Conservation (phyloP, 2,888 invertebrate genomes). For the Zelleria hepariella region DNA sequence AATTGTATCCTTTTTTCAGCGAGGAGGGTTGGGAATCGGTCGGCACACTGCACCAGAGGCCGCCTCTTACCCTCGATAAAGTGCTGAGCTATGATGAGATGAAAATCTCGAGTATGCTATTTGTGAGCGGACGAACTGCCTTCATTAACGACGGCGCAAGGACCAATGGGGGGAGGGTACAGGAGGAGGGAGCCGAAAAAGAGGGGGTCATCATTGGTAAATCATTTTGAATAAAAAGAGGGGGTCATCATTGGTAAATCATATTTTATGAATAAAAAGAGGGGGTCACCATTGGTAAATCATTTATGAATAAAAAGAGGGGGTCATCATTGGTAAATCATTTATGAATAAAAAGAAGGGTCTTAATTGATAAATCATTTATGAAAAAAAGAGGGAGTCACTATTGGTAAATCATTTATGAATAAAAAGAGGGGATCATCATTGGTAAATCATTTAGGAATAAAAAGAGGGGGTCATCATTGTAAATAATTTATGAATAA, state of each 20-base stretch:
- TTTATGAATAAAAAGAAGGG: neutral
- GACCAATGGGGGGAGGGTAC: slow-evolving; percentile 59
- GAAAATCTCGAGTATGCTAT: slow-evolving; percentile 72
- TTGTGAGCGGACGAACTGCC: slow-evolving; percentile 70
- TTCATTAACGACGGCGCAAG: slow-evolving; percentile 74
- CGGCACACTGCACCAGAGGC: slow-evolving; percentile 67
- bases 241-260: too few relatives aligned
- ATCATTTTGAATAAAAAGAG: slow-evolving; percentile 1
- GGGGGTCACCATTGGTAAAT: too few relatives aligned
- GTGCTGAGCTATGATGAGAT: slow-evolving; percentile 77
- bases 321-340: slow-evolving; percentile 54
- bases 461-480: too few relatives aligned
- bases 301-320: too few relatives aligned
- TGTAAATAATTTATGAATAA: too few relatives aligned
- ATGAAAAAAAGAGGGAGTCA: too few relatives aligned
- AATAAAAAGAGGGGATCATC: slow-evolving; percentile 53
- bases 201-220: slow-evolving; percentile 59
- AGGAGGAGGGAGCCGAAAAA: slow-evolving; percentile 45
- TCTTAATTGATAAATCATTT: too few relatives aligned
- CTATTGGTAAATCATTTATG: too few relatives aligned
- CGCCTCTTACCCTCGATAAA: slow-evolving; percentile 64
- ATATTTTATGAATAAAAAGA: too few relatives aligned
- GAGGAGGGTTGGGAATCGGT: slow-evolving; percentile 72
- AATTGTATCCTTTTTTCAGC: too few relatives aligned
- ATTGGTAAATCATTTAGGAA: slow-evolving; percentile 36